Evolutionary conservation across 2,113 vertebrate genomes (phyloP).

Genomic region (Aleadryas rufinucha): DNA sequence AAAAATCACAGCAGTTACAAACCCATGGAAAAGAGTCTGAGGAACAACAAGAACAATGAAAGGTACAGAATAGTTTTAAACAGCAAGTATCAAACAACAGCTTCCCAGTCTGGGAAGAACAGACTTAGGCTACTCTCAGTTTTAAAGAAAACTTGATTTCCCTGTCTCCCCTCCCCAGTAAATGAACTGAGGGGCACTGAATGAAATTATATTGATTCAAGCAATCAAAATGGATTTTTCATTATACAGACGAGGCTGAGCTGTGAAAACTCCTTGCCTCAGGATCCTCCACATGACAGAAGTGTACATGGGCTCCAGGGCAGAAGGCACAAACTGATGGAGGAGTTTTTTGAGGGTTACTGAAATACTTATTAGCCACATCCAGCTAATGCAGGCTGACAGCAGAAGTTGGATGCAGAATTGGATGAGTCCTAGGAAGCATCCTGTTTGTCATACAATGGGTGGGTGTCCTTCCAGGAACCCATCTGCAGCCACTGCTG

Average conservation of each 20-base stretch:
- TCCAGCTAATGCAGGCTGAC: neutral
- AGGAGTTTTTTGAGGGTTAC: neutral
- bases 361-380: neutral
- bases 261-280: neutral
- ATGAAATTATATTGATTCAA: neutral
- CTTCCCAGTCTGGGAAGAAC: neutral
- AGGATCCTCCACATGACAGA: neutral
- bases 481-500: neutral
- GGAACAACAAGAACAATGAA: neutral
- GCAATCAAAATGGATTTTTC: neutral
- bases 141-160: neutral
- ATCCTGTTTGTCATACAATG: accelerated
- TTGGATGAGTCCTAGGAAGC: neutral
- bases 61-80: neutral
- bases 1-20: neutral
- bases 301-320: neutral
- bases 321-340: neutral
- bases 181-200: neutral
- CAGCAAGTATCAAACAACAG: neutral
- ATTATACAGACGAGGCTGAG: neutral
- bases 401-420: neutral
- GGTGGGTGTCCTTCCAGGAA: neutral
- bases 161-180: accelerated
- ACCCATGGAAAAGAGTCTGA: neutral
- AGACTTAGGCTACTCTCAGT: neutral